A percentile compares a stretch with the other conserved stretches of the same genome.
Conservation (phyloP, 2,113 vertebrate genomes). For the Petrocephalus zakoni region DNA sequence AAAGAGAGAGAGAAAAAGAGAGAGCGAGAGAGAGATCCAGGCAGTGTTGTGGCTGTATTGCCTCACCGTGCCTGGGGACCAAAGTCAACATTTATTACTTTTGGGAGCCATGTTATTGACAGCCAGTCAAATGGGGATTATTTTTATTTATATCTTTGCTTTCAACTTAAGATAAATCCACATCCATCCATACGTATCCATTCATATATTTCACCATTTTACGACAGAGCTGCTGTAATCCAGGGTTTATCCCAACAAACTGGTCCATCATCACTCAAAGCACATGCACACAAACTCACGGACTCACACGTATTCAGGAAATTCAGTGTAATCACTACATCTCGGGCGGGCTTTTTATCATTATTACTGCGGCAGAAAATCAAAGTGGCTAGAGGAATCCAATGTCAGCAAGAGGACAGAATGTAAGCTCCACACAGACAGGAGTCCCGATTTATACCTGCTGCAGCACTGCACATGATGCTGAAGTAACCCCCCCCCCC, state of each 20-base stretch:
- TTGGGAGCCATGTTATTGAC: neutral
- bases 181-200: neutral
- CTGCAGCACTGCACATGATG: neutral
- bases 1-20: neutral
- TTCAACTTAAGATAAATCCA: neutral
- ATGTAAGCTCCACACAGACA: neutral
- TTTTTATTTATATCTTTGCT: neutral
- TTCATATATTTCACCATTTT: neutral
- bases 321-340: neutral
- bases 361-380: neutral
- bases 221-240: neutral
- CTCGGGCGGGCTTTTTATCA: neutral
- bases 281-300: neutral
- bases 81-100: constrained; percentile 6
- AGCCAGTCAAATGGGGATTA: neutral
- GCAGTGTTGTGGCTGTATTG: neutral
- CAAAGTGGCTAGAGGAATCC: neutral
- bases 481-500: neutral
- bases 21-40: neutral
- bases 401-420: neutral
- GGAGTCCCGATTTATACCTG: neutral
- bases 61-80: neutral
- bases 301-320: neutral
- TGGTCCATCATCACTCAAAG: neutral
- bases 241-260: neutral